phyloP scores from a whole-genome alignment of 2,113 vertebrate species.

The Toxotes jaculatrix region DNA sequence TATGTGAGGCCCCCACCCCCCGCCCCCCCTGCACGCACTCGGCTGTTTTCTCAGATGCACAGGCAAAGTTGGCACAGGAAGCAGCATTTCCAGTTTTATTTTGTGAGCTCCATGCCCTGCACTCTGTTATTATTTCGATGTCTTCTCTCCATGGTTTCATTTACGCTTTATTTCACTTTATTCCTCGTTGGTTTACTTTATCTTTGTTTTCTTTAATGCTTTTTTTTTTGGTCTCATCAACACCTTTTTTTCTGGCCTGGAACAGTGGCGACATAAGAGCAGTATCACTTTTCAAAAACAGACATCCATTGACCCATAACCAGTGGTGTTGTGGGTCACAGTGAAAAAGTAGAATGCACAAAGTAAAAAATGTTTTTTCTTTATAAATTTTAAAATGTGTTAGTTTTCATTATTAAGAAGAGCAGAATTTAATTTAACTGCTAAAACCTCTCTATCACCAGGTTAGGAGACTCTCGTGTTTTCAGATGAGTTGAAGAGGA shows the following conservation, averaged over 20 bases:
- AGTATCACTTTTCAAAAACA: not conserved
- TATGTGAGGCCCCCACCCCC: not conserved
- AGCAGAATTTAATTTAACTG: too few relatives aligned
- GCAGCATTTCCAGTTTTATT: conserved; percentile 64
- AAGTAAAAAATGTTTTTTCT: too few relatives aligned
- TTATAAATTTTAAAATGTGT: too few relatives aligned
- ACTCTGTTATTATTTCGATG: conserved; percentile 17
- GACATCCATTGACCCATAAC: too few relatives aligned
- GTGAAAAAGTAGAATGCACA: not conserved
- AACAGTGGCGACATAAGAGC: too few relatives aligned
- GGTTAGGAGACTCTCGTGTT: not conserved
- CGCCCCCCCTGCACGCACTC: not conserved
- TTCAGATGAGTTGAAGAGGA: not conserved
- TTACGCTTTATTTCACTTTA: not conserved
- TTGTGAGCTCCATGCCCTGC: not conserved
- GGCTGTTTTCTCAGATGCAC: conserved; percentile 3
- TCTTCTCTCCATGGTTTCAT: conserved; percentile 12
- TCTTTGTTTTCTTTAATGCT: not conserved
- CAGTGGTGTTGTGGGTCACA: too few relatives aligned
- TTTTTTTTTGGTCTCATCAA: too few relatives aligned
- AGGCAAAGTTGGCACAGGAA: conserved; percentile 64
- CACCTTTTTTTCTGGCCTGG: not conserved
- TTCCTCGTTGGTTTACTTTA: not conserved
- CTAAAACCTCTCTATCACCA: too few relatives aligned
- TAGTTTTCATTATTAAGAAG: too few relatives aligned